Evolutionary conservation across 2,797 vertebrate genomes (phyloP), one percentile per base, ranked within the genome.

Genomic region (Sphenopsis melanotis): DNA sequence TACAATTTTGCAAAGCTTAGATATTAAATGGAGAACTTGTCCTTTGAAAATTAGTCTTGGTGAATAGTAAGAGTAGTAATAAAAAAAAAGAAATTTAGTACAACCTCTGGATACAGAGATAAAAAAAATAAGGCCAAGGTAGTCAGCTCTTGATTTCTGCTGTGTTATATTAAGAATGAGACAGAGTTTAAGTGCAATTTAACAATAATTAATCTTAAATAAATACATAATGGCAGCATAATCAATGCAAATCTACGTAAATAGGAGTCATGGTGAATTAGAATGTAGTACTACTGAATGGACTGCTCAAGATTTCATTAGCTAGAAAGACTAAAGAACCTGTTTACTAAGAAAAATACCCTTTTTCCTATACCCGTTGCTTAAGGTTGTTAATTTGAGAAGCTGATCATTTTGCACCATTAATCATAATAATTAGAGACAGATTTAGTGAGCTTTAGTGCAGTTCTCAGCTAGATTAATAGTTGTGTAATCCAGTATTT

Each of bases 361-460:
- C 72, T 96, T 96, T 97, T 80, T 93, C 96, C 82, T 95, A 27
- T 97, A 96, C 72, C 52, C n/a, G 41, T 97, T 95, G 76, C 78
- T 97, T 91, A 95, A 90, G 75, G 75, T 97, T 96, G 92, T 97
- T 98, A 97, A 97, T 97, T 93, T 97, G 93, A 93, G 91, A 96
- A 97, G 94, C 96, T 95, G 97, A 97, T 97, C 23, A 11, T 96
- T 94, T 97, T 97, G 87, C 46, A 65, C 90, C 94, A 95, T 98
- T 97, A 97, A 97, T 98, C 97, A 97, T 97, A 93, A 96, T 97
- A 97, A 98, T 97, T 97, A 97, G 96, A 89, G 96, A 75, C 96
- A 97, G 96, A 97, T 98, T 97, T 97, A 97, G 94, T 94, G 95
- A 98, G 93, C 94, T 97, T 97, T 97, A 96, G 70, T 97, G 90